Evolutionary conservation across 2,797 vertebrate species (phyloP).

Genomic region (Eptatretus atami): DNA sequence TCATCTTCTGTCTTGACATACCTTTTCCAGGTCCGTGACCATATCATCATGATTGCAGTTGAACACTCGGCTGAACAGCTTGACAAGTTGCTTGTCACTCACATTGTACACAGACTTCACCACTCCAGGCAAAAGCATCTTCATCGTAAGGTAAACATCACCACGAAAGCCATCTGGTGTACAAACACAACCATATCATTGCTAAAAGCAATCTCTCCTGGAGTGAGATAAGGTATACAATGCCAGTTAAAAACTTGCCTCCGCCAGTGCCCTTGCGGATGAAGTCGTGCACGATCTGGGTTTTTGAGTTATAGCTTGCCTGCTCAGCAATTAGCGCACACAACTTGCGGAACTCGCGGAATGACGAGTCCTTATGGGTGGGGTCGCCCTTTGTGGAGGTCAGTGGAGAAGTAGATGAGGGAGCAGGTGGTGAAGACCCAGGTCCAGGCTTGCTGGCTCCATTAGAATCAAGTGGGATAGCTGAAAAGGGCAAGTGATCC

Average conservation of each 20-base stretch:
- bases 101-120: slow-evolving; percentile 91
- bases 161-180: slow-evolving; percentile 52
- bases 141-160: slow-evolving; percentile 62
- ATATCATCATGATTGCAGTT: slow-evolving; percentile 60
- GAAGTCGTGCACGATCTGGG: slow-evolving; percentile 69
- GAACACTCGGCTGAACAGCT: slow-evolving; percentile 77
- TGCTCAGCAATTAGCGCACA: slow-evolving; percentile 58
- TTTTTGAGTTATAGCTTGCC: slow-evolving; percentile 67
- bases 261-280: slow-evolving; percentile 44
- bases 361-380: slow-evolving; percentile 56
- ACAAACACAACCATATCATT: too few species aligned
- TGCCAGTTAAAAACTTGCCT: slow-evolving; percentile 18
- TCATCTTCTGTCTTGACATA: slow-evolving; percentile 13
- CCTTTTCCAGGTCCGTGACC: slow-evolving; percentile 73
- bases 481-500: too few species aligned
- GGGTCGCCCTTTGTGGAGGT: slow-evolving; percentile 17
- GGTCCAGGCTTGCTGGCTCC: too few species aligned
- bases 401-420: too few species aligned
- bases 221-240: neutral
- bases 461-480: too few species aligned
- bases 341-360: slow-evolving; percentile 69
- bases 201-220: neutral
- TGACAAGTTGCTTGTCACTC: slow-evolving; percentile 93
- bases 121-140: slow-evolving; percentile 65
- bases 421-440: too few species aligned